phyloP scores from a whole-genome alignment of 2,888 invertebrate species.

The Xylophagus ater region DNA sequence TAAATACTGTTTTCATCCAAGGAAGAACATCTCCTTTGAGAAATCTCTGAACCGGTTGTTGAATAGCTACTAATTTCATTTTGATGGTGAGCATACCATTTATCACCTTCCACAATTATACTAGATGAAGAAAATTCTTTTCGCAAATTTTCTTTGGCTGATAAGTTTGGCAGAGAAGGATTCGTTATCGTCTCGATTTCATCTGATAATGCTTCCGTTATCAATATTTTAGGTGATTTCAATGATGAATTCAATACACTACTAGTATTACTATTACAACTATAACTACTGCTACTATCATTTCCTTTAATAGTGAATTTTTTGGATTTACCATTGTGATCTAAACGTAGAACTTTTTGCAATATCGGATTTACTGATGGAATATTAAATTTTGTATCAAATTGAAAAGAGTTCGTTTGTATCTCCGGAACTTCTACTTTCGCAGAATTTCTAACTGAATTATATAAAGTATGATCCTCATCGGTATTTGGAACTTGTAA shows the following conservation, averaged over 20 bases:
- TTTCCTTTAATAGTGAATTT: conserved; percentile 8
- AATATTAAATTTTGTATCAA: too few species aligned
- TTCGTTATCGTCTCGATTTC: conserved; percentile 49
- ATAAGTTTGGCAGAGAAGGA: conserved; percentile 38
- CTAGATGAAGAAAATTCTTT: conserved; percentile 37
- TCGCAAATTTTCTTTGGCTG: conserved; percentile 29
- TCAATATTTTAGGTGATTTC: conserved; percentile 57
- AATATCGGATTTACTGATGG: conserved; percentile 16
- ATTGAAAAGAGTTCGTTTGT: too few species aligned
- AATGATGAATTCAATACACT: conserved; percentile 28
- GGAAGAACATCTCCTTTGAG: conserved; percentile 35
- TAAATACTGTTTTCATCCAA: conserved; percentile 30
- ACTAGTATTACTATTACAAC: conserved; percentile 19
- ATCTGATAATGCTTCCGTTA: conserved; percentile 61
- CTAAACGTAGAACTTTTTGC: conserved; percentile 48
- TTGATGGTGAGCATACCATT: conserved; percentile 23
- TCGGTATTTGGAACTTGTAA: conserved; percentile 48
- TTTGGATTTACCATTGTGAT: conserved; percentile 25
- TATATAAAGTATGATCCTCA: conserved; percentile 32
- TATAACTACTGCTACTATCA: conserved; percentile 19
- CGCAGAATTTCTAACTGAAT: conserved; percentile 23
- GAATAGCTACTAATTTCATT: conserved; percentile 39
- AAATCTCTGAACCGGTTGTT: conserved; percentile 36
- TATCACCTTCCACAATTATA: conserved; percentile 39
- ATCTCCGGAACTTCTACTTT: too few species aligned